Base-by-base conservation (phyloP, 1,140 invertebrate genomes). In the Diorhabda carinulata region DNA sequence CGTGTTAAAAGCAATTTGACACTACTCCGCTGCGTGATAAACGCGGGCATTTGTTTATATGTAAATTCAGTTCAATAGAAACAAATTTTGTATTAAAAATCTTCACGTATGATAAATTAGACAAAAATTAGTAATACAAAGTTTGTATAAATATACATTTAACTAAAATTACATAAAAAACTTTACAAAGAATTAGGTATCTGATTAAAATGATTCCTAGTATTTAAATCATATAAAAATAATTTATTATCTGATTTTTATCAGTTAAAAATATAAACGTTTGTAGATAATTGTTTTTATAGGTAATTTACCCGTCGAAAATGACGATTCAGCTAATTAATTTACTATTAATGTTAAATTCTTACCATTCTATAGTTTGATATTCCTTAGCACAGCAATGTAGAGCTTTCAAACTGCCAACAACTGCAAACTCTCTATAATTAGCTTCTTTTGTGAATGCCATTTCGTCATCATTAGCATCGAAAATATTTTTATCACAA, bases 311-410 rank as follows among this genome's bases (percentile, higher is more conserved):
- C 25, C 25, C 52, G 52, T n/a, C n/a, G 52, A 56, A 56, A 56
- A n/a, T n/a, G n/a, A 6, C 6, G 52, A 56, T 7, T 56, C 52
- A 2, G 52, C 52, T 6, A 56, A n/a, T n/a, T 56, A 56, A n/a
- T 7, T 6, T 56, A 56, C 52, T 7, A n/a, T 56, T 56, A 1
- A n/a, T 2, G n/a, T 3, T 52, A 52, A 52, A 52, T 10, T 69
- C 86, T 87, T 73, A 91, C 90, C 90, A 91, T 86, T 91, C 89
- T 71, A 91, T 90, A 79, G 89, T 91, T 66, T 89, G 82, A 76
- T 91, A 91, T 74, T 88, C 88, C 73, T 88, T 86, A 43, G 89
- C 86, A 77, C 90, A 91, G 80, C 90, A 91, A 76, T 91, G 89
- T 42, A 91, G 84, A 69, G 88, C 89, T 80, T 91, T 91, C 83